Conservation (phyloP, 92 coral and sea anemone genomes). For the Blastomussa wellsi region DNA sequence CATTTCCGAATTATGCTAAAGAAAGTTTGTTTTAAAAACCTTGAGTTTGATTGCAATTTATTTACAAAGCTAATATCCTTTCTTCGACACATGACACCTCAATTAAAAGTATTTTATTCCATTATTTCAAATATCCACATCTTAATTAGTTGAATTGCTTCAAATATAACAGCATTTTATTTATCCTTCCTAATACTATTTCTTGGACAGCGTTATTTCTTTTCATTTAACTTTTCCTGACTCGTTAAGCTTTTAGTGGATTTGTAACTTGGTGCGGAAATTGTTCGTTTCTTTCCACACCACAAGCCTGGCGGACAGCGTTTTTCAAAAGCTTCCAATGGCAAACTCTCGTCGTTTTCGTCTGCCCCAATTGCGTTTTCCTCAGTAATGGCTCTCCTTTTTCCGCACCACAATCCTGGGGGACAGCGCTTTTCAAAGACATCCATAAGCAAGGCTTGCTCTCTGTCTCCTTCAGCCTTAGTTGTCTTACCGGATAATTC, state of each 20-base stretch:
- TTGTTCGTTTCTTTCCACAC: constrained; percentile 22
- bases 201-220: background rate
- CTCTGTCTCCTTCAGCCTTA: background rate
- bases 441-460: background rate
- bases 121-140: background rate
- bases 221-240: background rate
- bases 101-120: background rate
- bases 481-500: background rate
- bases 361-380: background rate
- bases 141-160: background rate
- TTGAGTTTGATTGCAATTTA: too few species aligned
- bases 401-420: constrained; percentile 91
- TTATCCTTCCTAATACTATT: background rate
- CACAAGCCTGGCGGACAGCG: constrained; percentile 22
- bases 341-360: background rate
- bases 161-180: background rate
- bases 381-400: constrained; percentile 22
- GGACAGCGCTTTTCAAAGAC: constrained; percentile 63
- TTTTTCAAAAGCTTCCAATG: constrained; percentile 13
- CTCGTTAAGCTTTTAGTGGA: background rate
- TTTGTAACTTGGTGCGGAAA: background rate
- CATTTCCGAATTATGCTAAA: background rate
- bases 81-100: background rate
- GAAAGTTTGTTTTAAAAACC: too few species aligned
- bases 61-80: too few species aligned